Evolutionary conservation across 2,113 vertebrate species (phyloP).

Genomic region (Symphodus melops): DNA sequence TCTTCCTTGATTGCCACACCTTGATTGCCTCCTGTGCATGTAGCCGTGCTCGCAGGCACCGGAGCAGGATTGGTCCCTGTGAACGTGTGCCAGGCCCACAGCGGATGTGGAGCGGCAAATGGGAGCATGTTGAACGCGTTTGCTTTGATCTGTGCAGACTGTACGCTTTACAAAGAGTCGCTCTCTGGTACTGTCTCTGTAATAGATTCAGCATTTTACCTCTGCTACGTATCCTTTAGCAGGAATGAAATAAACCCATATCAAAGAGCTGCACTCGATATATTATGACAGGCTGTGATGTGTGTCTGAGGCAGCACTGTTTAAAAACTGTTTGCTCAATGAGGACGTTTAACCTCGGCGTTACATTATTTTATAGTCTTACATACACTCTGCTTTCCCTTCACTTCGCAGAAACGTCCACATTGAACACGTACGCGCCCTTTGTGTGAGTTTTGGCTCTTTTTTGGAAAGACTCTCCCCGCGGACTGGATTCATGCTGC

Average conservation of each 20-base stretch:
- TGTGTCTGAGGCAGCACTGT: conserved; percentile 51
- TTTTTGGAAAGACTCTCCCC: conserved; percentile 22
- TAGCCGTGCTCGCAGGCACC: conserved; percentile 43
- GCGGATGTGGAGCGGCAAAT: conserved; percentile 62
- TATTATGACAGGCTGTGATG: conserved; percentile 56
- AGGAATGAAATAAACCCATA: conserved; percentile 29
- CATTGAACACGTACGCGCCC: conserved; percentile 23
- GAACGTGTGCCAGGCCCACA: conserved; percentile 69
- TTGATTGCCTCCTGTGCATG: conserved; percentile 10
- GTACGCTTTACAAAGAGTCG: conserved; percentile 63
- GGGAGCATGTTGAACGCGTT: conserved; percentile 70
- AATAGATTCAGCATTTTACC: conserved; percentile 60
- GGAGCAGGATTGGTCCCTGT: conserved; percentile 55
- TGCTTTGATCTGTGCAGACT: conserved; percentile 72
- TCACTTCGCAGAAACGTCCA: conserved; percentile 18
- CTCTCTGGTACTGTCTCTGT: conserved; percentile 52
- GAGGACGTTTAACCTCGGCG: conserved; percentile 7
- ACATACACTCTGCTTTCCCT: conserved; percentile 3
- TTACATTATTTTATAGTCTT: background rate
- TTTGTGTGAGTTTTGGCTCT: conserved; percentile 18
- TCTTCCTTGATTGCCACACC: conserved; percentile 56
- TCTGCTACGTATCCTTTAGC: conserved; percentile 54
- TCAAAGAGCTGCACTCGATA: conserved; percentile 42
- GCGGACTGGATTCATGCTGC: conserved; percentile 52
- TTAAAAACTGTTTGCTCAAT: conserved; percentile 42